A percentile compares a stretch with the other conserved stretches of the same genome.
phyloP scores from a whole-genome alignment of 2,113 vertebrate species.

The Martes martes region DNA sequence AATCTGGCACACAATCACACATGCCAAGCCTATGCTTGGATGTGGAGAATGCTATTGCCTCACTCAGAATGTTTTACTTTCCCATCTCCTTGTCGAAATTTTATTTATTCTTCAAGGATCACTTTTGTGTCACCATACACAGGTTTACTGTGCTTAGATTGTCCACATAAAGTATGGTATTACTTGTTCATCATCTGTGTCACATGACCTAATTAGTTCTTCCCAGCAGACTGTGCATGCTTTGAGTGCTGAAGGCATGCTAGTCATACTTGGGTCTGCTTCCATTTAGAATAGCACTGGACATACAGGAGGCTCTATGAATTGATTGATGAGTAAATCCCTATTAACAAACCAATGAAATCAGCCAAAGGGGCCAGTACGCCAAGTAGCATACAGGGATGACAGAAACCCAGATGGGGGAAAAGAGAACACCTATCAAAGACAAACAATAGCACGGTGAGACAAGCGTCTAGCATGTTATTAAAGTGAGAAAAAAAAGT shows the following conservation, averaged over 20 bases:
- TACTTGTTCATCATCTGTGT: background rate
- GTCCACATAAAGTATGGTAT: background rate
- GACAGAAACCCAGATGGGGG: background rate
- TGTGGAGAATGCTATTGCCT: background rate
- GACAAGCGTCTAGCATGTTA: background rate
- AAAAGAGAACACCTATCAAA: background rate
- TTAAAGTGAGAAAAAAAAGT: constrained; percentile 4
- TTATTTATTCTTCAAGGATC: background rate
- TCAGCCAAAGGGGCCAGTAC: background rate
- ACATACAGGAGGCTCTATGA: background rate
- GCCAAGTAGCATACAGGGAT: background rate
- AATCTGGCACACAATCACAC: background rate
- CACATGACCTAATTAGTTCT: background rate
- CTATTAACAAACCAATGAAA: background rate
- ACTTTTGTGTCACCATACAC: background rate
- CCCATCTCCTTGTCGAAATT: background rate
- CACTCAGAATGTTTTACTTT: background rate
- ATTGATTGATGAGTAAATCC: background rate
- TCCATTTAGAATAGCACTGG: background rate
- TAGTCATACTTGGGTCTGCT: background rate
- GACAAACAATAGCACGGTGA: background rate
- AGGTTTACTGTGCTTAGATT: background rate
- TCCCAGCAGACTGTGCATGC: background rate
- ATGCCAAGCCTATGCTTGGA: background rate
- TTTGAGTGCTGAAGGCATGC: background rate